Percentiles rank a stretch among this genome's conserved stretches.
Conservation (phyloP, 2,888 invertebrate species). For the Campoplex capitator region DNA sequence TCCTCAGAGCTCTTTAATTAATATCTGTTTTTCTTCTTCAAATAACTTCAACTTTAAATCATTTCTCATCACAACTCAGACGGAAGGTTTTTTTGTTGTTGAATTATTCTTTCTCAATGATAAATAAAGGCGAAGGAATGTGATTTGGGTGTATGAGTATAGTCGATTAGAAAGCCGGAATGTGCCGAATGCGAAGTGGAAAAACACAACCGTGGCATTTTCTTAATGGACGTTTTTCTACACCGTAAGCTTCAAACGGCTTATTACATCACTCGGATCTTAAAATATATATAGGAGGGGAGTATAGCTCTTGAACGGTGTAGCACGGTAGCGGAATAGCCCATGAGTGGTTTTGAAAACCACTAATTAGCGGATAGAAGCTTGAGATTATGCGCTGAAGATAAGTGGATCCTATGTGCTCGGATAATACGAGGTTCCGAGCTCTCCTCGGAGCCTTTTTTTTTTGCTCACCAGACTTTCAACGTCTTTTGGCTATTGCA, state of each 20-base stretch:
- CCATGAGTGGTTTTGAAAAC: constrained; percentile 67
- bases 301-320: constrained; percentile 4
- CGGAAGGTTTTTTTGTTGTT: background rate
- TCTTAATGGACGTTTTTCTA: constrained; percentile 57
- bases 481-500: background rate
- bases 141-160: background rate
- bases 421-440: constrained; percentile 66
- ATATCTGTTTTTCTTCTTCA: background rate
- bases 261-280: constrained; percentile 41
- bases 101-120: background rate
- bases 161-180: constrained; percentile 19
- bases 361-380: constrained; percentile 69
- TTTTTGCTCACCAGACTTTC: constrained; percentile 24
- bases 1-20: background rate
- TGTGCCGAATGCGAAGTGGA: constrained; percentile 16
- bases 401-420: constrained; percentile 53
- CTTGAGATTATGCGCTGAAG: constrained; percentile 54
- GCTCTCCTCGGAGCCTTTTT: constrained; percentile 21
- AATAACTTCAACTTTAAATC: background rate
- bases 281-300: constrained; percentile 23
- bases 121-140: constrained; percentile 24
- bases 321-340: constrained; percentile 57
- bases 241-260: constrained; percentile 7
- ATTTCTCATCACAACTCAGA: constrained; percentile 24
- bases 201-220: constrained; percentile 36